These are phyloP conservation scores for Scolopax bukidnonensis DNA, from an alignment of 2,797 vertebrate genomes.

Conservation along the genomic window DNA sequence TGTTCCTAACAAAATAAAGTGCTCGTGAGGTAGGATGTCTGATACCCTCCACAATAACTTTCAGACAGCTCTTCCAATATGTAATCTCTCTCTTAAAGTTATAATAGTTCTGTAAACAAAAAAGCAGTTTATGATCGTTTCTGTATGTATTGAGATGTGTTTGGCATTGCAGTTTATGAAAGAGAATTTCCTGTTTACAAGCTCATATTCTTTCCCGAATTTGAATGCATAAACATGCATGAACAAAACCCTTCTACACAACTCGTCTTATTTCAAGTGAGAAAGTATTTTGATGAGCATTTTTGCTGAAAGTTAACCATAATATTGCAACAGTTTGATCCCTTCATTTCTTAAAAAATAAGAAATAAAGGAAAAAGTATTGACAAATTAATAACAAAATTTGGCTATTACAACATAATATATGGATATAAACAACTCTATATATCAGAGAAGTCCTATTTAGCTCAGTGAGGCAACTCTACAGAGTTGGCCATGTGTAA, in stretches of 20 bases:
- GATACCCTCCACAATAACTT: neutral
- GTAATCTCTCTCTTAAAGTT: neutral
- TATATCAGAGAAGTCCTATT: neutral
- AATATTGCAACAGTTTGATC: neutral
- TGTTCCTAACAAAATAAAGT: neutral
- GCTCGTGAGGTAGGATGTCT: neutral
- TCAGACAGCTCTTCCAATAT: neutral
- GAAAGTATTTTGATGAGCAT: neutral
- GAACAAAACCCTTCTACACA: neutral
- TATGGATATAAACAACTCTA: neutral
- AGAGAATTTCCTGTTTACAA: constrained; percentile 58
- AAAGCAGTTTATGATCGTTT: neutral
- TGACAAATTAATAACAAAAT: neutral
- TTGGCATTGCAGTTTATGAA: neutral
- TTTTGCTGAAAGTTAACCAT: constrained; percentile 5
- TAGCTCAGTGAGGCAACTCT: neutral
- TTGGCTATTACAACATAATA: neutral
- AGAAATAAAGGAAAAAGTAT: neutral
- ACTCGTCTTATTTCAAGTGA: neutral
- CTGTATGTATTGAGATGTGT: neutral
- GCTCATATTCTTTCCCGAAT: neutral
- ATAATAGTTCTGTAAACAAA: constrained; percentile 14
- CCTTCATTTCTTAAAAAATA: neutral
- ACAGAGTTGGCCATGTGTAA: neutral
- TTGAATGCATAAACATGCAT: neutral